Percentiles rank a stretch among this genome's conserved stretches.
These are phyloP conservation scores for Pardosa pseudoannulata DNA, from an alignment of 2,888 invertebrate species.

Conservation along the genomic window DNA sequence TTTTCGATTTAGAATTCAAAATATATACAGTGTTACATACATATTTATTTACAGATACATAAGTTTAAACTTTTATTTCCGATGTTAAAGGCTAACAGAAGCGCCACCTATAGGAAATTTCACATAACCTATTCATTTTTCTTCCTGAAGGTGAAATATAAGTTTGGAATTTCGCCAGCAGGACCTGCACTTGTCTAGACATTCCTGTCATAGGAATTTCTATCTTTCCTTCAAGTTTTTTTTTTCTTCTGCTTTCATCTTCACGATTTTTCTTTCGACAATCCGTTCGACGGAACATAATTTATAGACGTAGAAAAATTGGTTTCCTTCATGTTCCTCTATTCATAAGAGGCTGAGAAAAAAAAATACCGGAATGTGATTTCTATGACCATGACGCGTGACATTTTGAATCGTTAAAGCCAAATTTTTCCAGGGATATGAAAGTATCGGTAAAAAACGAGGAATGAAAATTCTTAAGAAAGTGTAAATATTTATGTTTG, in stretches of 20 bases:
- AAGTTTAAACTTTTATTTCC: too few species aligned
- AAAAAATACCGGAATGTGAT: not conserved
- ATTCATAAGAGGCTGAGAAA: not conserved
- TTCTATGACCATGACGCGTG: not conserved
- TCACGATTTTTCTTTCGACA: slow-evolving; percentile 7
- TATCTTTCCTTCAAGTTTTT: not conserved
- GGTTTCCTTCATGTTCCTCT: slow-evolving; percentile 1
- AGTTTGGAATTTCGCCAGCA: slow-evolving; percentile 35
- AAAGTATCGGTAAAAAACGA: not conserved
- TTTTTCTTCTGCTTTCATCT: not conserved
- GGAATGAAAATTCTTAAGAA: not conserved
- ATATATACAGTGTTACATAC: too few species aligned
- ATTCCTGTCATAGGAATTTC: slow-evolving; percentile 6
- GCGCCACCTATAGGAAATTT: not conserved
- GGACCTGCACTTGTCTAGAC: slow-evolving; percentile 28
- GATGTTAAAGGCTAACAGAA: not conserved
- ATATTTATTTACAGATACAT: too few species aligned
- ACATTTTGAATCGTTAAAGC: not conserved
- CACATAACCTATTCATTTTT: not conserved
- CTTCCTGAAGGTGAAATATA: slow-evolving; percentile 16
- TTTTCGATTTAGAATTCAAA: too few species aligned
- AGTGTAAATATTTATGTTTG: not conserved
- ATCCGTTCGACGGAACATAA: slow-evolving; percentile 11
- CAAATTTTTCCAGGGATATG: not conserved
- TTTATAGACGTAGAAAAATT: slow-evolving; percentile 15